Base-by-base conservation (phyloP, 2,797 vertebrate species). In the Molossus alvarezi region DNA sequence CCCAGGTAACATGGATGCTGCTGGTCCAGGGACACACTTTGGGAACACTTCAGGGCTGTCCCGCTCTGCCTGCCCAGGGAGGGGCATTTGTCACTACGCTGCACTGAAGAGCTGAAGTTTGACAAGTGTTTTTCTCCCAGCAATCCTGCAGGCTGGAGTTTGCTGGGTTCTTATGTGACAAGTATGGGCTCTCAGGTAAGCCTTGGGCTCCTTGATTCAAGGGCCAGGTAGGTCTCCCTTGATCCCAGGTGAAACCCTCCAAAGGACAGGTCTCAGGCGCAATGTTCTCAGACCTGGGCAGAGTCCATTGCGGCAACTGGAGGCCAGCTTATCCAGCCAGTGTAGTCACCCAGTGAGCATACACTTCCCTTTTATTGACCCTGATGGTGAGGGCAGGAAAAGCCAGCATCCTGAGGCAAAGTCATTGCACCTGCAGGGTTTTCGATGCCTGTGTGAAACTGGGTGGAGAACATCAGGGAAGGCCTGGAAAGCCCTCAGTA, bases 51-150 rank as follows among this genome's bases (percentile, higher is more conserved):
- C 1, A 23, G 13, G 3, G n/a, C 37, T 5, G 69, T 17, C 77
- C n/a, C 5, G 1, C 53, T n/a, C 8, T 53, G 23, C 10, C 18
- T 58, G 25, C n/a, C 18, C 6, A 20, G 12, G 0, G 9, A 18
- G 27, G 6, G 27, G 1, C 0, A 7, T 27, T 9, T 27, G 37
- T 15, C 48, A 4, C 55, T 29, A 48, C 0, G 0, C 53, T 18
- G 13, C 18, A 0, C 2, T 12, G 10, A n/a, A 41, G 6, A 33
- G 29, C 45, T 60, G 14, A 15, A 8, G 20, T 51, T 69, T 51
- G 27, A n/a, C 57, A 17, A 20, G 1, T 3, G 3, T 25, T 9
- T 33, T 9, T 29, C 60, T 14, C 18, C 5, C 10, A 64, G 53
- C 25, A 2, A 15, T n/a, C 55, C 15, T 8, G 18, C 51, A 58